Base-by-base conservation (phyloP, 64 coral and sea anemone genomes). In the Astreopora myriophthalma region DNA sequence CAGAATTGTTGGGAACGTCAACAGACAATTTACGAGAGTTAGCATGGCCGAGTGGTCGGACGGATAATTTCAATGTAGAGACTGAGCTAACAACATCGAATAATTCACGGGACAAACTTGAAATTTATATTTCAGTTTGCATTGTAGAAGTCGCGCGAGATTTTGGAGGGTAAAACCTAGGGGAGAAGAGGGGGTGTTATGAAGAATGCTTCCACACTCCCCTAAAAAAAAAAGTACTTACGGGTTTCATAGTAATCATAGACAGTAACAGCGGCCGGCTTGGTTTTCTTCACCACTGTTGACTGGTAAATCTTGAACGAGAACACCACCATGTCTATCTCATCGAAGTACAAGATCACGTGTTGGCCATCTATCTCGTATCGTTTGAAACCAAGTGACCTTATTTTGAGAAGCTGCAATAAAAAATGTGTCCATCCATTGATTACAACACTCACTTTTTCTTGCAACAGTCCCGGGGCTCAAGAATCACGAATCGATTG, bases 281-380 rank as follows among this genome's bases (percentile, higher is more conserved):
- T 98, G 12, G 94, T 95, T 65, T 93, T 93, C 63, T 95, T 95
- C 38, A 98, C 96, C 2, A 98, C 31, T 6, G 86, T 90, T 3
- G 89, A 86, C 83, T 98, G 96, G 51, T 65, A 36, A 62, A 98
- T 95, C 48, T 76, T 67, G 31, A 98, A 92, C 37, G 73, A 74
- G 74, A 98, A 89, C 3, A 39, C 80, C 27, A 95, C 82, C 23
- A 79, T 76, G 33, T 90, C 66, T 12, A 98, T 98, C 93, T 98
- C 88, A 30, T 98, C 92, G 85, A 98, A 92, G 63, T 98, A 98
- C 6, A 98, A 26, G 51, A 92, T 85, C 3, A 98, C 92, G 22
- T 98, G 90, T 73, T 98, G 93, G 12, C 88, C 96, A 14, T 98
- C 92, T 1, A 83, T 66, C 63, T 98, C 96, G 30, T 94, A 92